Conservation (phyloP, 1,140 invertebrate species). For the Pinna nobilis region DNA sequence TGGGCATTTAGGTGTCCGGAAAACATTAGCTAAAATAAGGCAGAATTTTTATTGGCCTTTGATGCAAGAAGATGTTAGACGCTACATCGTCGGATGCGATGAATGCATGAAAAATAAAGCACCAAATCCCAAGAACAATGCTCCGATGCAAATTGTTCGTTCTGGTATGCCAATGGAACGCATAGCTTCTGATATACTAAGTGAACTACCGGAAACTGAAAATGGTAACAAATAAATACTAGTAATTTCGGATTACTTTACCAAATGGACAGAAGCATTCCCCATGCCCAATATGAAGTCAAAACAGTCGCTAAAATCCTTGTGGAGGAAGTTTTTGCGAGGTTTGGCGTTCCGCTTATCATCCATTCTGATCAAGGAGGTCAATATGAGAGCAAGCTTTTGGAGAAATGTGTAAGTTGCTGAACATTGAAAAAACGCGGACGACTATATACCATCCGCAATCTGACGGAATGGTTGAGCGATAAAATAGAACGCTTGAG, state of each 20-base stretch:
- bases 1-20: slow-evolving; percentile 19
- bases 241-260: slow-evolving; percentile 3
- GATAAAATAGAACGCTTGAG: slow-evolving; percentile 27
- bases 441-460: slow-evolving; percentile 43
- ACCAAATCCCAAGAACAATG: background rate
- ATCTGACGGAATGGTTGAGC: slow-evolving; percentile 41
- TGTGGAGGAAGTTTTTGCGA: slow-evolving; percentile 50
- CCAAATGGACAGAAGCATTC: slow-evolving; percentile 18
- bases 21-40: slow-evolving; percentile 24
- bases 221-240: slow-evolving; percentile 1
- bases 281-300: slow-evolving; percentile 15
- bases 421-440: slow-evolving; percentile 25
- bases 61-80: slow-evolving; percentile 11
- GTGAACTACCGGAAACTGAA: background rate
- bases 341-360: slow-evolving; percentile 67
- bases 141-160: slow-evolving; percentile 8
- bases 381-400: slow-evolving; percentile 33
- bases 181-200: slow-evolving; percentile 9
- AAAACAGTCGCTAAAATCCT: slow-evolving; percentile 47
- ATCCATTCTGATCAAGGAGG: slow-evolving; percentile 68
- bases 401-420: slow-evolving; percentile 30
- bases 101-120: slow-evolving; percentile 8
- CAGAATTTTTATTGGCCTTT: slow-evolving; percentile 22
- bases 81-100: slow-evolving; percentile 11
- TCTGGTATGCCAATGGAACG: slow-evolving; percentile 21